Evolutionary conservation across 2,888 invertebrate genomes (phyloP), one percentile per base, ranked within the genome.

Genomic region (Aethes cnicana): DNA sequence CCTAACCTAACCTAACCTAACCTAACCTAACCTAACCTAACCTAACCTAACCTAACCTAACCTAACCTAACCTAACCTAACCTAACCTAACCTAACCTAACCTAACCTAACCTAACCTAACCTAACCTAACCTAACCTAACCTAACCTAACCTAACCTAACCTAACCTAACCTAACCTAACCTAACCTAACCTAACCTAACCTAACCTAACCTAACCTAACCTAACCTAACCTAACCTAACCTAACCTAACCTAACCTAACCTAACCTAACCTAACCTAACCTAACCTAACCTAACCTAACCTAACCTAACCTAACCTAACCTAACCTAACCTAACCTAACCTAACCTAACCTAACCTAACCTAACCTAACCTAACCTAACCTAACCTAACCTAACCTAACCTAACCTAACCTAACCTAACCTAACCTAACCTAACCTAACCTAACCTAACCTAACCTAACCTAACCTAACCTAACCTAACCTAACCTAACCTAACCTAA

Each of bases 301-400:
- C 48, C 41, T 39, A 48, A 48, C 48, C 39, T 32, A 39, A 39
- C 48, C 39, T 32, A 41, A 48, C 48, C 39, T 41, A 48, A 48
- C 41, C 32, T 26, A 46, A 46, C 48, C 39, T 30, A 48, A 30
- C 41, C 30, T 37, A 47, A 47, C 50, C 52, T 46, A 52, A 48
- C 48, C 41, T 41, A 53, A 53, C 53, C 53, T 53, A 47, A 53
- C 53, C 53, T 47, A 47, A 53, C 36, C 47, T 47, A 43, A 47
- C 43, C 53, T 57, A 57, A 52, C 55, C 53, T 55, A 57, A 57
- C 57, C 56, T 54, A 56, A 56, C 54, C 56, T 56, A 56, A 56
- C 56, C 56, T 56, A 56, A 56, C 56, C 56, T 54, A 56, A 56
- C 56, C 54, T 54, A 56, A 56, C 56, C 56, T 56, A 56, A 57